Percentiles rank a stretch among this genome's conserved stretches.
Conservation (phyloP, 2,797 vertebrate genomes). For the Eupleurogrammus muticus region DNA sequence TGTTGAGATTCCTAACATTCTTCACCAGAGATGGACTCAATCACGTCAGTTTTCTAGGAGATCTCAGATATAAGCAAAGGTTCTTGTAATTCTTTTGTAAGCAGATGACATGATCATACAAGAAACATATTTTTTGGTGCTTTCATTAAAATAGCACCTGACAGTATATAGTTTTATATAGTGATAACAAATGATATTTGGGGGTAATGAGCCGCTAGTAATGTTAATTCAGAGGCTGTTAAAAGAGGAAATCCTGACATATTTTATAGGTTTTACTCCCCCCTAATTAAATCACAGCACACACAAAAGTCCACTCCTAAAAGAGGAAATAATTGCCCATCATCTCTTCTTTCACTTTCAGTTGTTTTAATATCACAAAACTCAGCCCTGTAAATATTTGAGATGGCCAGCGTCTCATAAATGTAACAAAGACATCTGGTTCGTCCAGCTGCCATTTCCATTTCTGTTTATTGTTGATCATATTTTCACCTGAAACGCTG, state of each 20-base stretch:
- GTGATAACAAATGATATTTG: neutral
- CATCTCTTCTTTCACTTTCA: constrained; percentile 1
- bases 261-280: constrained; percentile 1
- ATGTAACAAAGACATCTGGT: constrained; percentile 24
- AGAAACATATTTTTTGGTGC: neutral
- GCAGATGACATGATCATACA: constrained; percentile 4
- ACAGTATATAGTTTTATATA: neutral
- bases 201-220: neutral
- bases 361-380: constrained; percentile 21
- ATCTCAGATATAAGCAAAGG: constrained; percentile 36
- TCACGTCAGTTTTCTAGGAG: constrained; percentile 22
- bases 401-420: constrained; percentile 29
- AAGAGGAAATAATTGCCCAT: neutral
- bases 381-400: constrained; percentile 30
- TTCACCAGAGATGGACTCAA: constrained; percentile 51
- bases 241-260: neutral
- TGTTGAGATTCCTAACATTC: constrained; percentile 70
- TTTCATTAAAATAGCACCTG: neutral
- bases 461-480: constrained; percentile 65
- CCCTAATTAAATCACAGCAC: neutral
- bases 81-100: constrained; percentile 21
- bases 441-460: constrained; percentile 45
- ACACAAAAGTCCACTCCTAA: neutral
- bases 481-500: constrained; percentile 71
- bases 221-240: neutral